Conservation (phyloP, 1,140 invertebrate genomes). For the Macrocentrus cingulum region DNA sequence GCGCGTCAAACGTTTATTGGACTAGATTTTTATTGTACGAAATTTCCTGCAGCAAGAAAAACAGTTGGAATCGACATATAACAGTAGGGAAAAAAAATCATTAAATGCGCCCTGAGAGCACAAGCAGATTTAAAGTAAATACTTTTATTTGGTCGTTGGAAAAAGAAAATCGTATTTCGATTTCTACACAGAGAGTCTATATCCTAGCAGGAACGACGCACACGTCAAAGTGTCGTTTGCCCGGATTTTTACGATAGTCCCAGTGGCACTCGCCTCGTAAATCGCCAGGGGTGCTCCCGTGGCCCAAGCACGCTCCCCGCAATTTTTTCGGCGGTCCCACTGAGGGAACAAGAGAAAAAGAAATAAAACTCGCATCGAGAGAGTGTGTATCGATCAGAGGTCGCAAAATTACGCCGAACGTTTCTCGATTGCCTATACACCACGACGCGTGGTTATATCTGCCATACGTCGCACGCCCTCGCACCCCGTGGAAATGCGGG, state of each 20-base stretch:
- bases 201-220: background rate
- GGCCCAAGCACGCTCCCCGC: background rate
- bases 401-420: conserved; percentile 42
- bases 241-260: conserved; percentile 25
- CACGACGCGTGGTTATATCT: conserved; percentile 44
- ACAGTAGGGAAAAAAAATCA: background rate
- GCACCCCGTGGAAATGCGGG: conserved; percentile 43
- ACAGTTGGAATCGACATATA: background rate
- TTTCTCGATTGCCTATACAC: conserved; percentile 51
- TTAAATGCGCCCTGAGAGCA: background rate
- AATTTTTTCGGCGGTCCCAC: background rate
- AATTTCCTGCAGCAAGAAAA: background rate
- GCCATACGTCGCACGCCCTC: conserved; percentile 41
- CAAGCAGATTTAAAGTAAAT: background rate
- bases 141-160: background rate
- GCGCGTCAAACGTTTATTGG: background rate
- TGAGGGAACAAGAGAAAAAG: background rate
- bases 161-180: conserved; percentile 10
- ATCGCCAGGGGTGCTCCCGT: conserved; percentile 11
- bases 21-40: background rate
- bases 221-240: conserved; percentile 25
- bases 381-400: conserved; percentile 34
- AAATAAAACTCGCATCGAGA: conserved; percentile 7
- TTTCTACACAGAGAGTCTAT: background rate
- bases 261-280: conserved; percentile 24